Percentiles rank a stretch among this genome's conserved stretches.
Evolutionary conservation across 2,797 vertebrate species (phyloP).

Genomic region (Cossypha heuglini): DNA sequence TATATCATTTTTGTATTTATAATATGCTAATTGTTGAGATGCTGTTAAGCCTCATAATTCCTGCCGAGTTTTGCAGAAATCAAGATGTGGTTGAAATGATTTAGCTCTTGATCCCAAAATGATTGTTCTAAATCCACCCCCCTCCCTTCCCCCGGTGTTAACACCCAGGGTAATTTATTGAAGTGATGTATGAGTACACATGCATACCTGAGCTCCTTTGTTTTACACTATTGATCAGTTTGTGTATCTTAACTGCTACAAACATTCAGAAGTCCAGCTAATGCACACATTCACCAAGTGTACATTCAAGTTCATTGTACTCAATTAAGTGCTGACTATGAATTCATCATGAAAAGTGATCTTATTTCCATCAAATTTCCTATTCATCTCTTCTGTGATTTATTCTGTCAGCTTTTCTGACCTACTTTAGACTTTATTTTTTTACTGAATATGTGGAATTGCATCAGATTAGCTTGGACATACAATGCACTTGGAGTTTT

Average conservation of each 20-base stretch:
- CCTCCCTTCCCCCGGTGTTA: constrained; percentile 48
- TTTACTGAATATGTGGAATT: neutral
- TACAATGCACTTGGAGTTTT: neutral
- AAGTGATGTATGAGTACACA: constrained; percentile 76
- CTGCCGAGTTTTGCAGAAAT: constrained; percentile 76
- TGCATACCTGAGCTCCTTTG: constrained; percentile 78
- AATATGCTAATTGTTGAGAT: constrained; percentile 84
- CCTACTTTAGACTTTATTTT: constrained; percentile 20
- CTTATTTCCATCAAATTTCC: constrained; percentile 50
- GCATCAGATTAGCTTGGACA: neutral
- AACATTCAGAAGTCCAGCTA: constrained; percentile 63
- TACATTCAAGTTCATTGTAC: constrained; percentile 60
- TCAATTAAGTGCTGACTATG: constrained; percentile 67
- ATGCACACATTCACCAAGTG: constrained; percentile 43
- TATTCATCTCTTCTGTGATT: constrained; percentile 41
- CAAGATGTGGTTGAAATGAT: constrained; percentile 79
- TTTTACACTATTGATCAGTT: constrained; percentile 79
- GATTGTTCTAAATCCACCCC: constrained; percentile 72
- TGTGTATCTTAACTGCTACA: constrained; percentile 69
- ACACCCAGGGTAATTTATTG: constrained; percentile 74
- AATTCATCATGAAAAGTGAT: constrained; percentile 51
- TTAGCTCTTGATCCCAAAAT: constrained; percentile 81
- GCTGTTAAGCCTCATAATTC: constrained; percentile 81
- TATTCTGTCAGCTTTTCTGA: constrained; percentile 51
- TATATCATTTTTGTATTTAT: constrained; percentile 84